Conservation (phyloP, 2,797 vertebrate species). For the Cercopithecus mitis region DNA sequence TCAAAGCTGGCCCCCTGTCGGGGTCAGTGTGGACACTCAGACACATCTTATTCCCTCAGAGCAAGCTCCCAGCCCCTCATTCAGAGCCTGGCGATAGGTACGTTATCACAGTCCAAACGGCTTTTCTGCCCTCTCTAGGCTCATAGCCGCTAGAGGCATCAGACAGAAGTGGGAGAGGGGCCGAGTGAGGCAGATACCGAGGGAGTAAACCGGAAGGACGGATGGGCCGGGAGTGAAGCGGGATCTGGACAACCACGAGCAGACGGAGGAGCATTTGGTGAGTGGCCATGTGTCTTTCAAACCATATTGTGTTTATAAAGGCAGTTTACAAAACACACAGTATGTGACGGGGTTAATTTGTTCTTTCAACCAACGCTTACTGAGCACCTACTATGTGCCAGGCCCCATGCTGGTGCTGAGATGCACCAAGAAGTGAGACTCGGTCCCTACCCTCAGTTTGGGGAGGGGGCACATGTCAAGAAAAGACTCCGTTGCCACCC, state of each 20-base stretch:
- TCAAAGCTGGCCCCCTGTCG: not conserved
- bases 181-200: rapidly evolving
- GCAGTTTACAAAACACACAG: not conserved
- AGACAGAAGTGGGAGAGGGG: not conserved
- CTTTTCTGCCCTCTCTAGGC: not conserved
- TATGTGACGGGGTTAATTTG: not conserved
- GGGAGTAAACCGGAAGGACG: not conserved
- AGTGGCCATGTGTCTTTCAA: not conserved
- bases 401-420: not conserved
- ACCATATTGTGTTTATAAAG: not conserved
- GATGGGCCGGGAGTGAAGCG: rapidly evolving
- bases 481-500: not conserved
- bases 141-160: not conserved
- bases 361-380: not conserved
- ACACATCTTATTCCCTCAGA: not conserved
- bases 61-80: rapidly evolving
- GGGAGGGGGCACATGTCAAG: not conserved
- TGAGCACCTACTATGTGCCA: not conserved
- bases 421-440: not conserved
- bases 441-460: rapidly evolving
- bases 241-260: not conserved
- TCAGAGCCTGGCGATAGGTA: not conserved
- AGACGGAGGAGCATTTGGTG: not conserved
- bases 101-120: not conserved
- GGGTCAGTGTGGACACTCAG: not conserved